Percentiles rank a stretch among this genome's conserved stretches.
Evolutionary conservation across 2,888 invertebrate species (phyloP).

Genomic region (Sinodicranocentrus sp.): DNA sequence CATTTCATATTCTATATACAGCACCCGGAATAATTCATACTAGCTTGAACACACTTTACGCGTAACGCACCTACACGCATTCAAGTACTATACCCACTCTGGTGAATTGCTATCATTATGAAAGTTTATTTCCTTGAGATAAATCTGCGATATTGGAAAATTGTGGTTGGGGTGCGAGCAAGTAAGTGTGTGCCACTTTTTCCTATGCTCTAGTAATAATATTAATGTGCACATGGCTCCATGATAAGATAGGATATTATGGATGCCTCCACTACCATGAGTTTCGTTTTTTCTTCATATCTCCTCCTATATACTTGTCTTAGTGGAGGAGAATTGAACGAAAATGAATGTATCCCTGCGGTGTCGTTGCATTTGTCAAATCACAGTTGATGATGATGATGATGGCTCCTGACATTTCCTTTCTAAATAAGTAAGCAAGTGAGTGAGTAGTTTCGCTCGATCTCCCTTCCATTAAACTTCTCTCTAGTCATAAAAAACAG

Average conservation of each 20-base stretch:
- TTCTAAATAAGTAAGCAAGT: conserved; percentile 36
- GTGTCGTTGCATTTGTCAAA: conserved; percentile 44
- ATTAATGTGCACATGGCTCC: background rate
- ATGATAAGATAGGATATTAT: background rate
- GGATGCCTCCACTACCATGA: background rate
- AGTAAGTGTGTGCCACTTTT: background rate
- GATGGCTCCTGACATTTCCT: conserved; percentile 39
- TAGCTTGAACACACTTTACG: no score
- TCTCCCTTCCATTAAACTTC: conserved; percentile 44
- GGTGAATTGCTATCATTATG: background rate
- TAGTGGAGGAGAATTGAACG: background rate
- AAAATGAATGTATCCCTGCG: conserved; percentile 43
- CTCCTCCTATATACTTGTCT: background rate
- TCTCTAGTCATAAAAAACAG: conserved; percentile 29
- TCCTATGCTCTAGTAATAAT: background rate
- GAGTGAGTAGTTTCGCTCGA: conserved; percentile 28
- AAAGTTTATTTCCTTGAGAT: conserved; percentile 1
- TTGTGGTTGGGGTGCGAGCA: background rate
- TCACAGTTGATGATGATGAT: conserved; percentile 32
- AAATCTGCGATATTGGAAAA: conserved; percentile 14
- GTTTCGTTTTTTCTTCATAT: background rate
- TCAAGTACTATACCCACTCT: background rate
- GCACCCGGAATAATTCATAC: conserved; percentile 2
- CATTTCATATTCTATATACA: background rate
- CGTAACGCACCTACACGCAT: background rate